Evolutionary conservation across 2,113 vertebrate species (phyloP).

Genomic region (Nestor notabilis): DNA sequence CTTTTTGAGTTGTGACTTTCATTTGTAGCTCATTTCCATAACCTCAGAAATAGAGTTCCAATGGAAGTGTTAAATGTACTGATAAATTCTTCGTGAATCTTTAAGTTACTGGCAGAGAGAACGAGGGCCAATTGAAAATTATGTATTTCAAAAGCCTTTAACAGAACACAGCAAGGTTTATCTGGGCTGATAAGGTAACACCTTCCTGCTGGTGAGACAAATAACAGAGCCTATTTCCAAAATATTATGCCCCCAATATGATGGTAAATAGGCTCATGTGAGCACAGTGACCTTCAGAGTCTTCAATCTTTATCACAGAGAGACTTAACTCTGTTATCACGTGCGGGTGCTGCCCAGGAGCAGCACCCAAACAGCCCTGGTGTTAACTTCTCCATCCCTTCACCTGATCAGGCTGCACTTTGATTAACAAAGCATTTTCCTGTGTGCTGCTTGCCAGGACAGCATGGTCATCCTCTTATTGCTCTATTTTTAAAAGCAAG

Average conservation of each 20-base stretch:
- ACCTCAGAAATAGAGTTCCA: constrained; percentile 40
- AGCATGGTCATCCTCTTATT: background rate
- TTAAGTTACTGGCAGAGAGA: constrained; percentile 2
- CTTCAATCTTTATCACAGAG: background rate
- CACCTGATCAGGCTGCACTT: background rate
- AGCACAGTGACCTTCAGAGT: constrained; percentile 6
- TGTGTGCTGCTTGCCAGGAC: background rate
- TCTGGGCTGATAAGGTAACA: background rate
- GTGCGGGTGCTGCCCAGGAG: rapidly evolving
- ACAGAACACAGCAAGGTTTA: background rate
- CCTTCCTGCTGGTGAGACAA: constrained; percentile 6
- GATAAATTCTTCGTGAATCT: constrained; percentile 32
- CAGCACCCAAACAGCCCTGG: background rate
- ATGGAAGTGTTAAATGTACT: constrained; percentile 54
- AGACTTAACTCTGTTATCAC: background rate
- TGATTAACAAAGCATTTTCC: background rate
- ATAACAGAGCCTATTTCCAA: constrained; percentile 20
- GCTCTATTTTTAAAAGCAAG: background rate
- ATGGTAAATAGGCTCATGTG: background rate
- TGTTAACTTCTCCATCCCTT: background rate
- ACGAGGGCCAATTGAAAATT: constrained; percentile 38
- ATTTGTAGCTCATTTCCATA: constrained; percentile 62
- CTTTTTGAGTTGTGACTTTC: constrained; percentile 70
- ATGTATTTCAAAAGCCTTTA: background rate
- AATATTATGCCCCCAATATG: background rate